Conservation (phyloP, 2,888 invertebrate species). For the Pherbina coryleti region DNA sequence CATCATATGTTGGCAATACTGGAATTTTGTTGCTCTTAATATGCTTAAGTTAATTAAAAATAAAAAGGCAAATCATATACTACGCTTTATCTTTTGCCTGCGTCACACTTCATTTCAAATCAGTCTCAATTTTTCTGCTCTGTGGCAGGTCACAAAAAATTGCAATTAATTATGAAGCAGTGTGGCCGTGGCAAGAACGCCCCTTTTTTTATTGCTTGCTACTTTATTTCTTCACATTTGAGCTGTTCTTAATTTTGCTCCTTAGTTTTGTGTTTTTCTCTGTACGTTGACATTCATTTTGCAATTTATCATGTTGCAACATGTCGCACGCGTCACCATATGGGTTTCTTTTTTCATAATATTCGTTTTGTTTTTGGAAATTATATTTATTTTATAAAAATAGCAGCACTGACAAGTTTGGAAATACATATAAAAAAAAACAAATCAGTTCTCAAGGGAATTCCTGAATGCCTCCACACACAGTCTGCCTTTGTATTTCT, state of each 20-base stretch:
- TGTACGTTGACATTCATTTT: constrained; percentile 30
- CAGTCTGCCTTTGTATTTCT: neutral
- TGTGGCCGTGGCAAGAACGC: neutral
- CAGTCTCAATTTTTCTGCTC: constrained; percentile 5
- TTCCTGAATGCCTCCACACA: neutral
- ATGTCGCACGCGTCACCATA: constrained; percentile 30
- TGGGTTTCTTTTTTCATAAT: constrained; percentile 3
- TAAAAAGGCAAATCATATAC: neutral
- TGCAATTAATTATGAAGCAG: constrained; percentile 24
- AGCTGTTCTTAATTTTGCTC: neutral
- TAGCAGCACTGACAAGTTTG: constrained; percentile 14
- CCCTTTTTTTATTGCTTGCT: neutral
- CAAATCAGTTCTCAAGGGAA: neutral
- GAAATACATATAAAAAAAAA: neutral
- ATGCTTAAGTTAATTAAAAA: constrained; percentile 9
- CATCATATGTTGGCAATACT: too few relatives aligned
- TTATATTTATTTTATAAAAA: constrained; percentile 9
- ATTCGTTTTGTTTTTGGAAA: too few relatives aligned
- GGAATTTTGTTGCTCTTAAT: neutral
- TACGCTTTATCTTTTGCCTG: neutral
- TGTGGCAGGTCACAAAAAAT: constrained; percentile 2
- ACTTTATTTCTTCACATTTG: neutral
- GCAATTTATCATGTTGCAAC: constrained; percentile 35
- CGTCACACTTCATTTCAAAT: neutral
- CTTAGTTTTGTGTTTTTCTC: neutral